phyloP scores from a whole-genome alignment of 2,113 vertebrate species.

The Pica pica region DNA sequence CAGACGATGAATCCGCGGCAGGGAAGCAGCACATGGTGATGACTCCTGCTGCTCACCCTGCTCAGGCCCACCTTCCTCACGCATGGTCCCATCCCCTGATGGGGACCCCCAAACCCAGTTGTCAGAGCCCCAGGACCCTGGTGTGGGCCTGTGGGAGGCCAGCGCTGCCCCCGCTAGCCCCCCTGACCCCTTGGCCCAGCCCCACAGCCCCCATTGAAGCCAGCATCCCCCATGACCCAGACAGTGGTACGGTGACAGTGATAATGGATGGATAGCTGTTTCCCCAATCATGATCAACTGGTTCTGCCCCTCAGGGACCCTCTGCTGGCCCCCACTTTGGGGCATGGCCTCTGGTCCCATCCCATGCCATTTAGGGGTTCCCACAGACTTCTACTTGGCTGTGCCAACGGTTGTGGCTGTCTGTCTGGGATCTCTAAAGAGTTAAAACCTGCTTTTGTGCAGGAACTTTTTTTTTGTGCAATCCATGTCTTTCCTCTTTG shows the following conservation, averaged over 20 bases:
- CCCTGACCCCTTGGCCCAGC: not conserved
- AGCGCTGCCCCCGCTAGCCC: not conserved
- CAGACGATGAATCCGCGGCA: rapidly evolving
- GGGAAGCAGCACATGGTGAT: not conserved
- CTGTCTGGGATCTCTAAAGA: not conserved
- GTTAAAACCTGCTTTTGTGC: not conserved
- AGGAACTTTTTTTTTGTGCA: not conserved
- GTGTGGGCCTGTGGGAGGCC: not conserved
- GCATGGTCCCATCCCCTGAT: not conserved
- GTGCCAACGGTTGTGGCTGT: rapidly evolving
- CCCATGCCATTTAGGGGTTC: not conserved
- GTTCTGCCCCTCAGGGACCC: not conserved
- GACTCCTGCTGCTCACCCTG: not conserved
- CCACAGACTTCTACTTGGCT: not conserved
- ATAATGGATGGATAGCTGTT: not conserved
- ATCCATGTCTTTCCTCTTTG: not conserved
- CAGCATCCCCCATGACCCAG: not conserved
- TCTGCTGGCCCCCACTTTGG: not conserved
- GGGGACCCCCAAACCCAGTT: not conserved
- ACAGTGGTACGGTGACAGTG: not conserved
- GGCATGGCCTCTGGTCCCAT: too few species aligned
- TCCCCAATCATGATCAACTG: not conserved
- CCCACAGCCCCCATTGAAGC: not conserved
- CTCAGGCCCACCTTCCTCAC: not conserved
- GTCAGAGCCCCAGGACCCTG: not conserved